Evolutionary conservation across 2,113 vertebrate species (phyloP), one percentile per base, ranked within the genome.

Genomic region (Phalacrocorax carbo): DNA sequence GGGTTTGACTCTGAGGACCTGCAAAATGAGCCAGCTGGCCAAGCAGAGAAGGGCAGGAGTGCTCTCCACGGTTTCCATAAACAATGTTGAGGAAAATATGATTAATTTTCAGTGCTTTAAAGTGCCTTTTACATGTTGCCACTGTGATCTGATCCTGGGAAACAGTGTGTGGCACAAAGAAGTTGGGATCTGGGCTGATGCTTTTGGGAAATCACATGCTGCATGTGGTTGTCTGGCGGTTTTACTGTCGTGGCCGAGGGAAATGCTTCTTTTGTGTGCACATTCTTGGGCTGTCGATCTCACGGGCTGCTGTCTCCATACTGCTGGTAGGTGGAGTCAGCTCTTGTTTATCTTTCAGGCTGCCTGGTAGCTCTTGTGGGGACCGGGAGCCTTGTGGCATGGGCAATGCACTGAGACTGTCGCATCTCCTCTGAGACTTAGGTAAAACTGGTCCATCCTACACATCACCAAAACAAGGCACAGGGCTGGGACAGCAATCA

Each of bases 131-230:
- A 66, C 91, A 70, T 0, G 0, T 42, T 93, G 91, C 86, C 77
- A 79, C 94, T 95, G 94, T 11, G 94, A 94, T 89, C 61, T 3
- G 38, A 96, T 88, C 97, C 93, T 97, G 95, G 89, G 93, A 97
- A 96, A 87, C 68, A 85, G 66, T 7, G 66, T 87, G 91, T 91
- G 94, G 93, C 93, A 95, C 88, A 87, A 79, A 94, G 73, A 38
- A 61, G 52, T 11, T 76, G 84, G 86, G 94, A 94, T 72, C 81
- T 46, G 91, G 91, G 78, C 86, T 94, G 94, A 89, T 92, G 73
- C 95, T 97, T 94, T 77, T 91, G 94, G 96, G 94, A 95, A 97
- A 94, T 97, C 96, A 96, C 96, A 95, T 95, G 97, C 86, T 97
- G 96, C 94, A 96, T 96, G 97, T 9, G 96, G 97, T 38, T 58